phyloP scores from a whole-genome alignment of 2,113 vertebrate species.

The Junco hyemalis region DNA sequence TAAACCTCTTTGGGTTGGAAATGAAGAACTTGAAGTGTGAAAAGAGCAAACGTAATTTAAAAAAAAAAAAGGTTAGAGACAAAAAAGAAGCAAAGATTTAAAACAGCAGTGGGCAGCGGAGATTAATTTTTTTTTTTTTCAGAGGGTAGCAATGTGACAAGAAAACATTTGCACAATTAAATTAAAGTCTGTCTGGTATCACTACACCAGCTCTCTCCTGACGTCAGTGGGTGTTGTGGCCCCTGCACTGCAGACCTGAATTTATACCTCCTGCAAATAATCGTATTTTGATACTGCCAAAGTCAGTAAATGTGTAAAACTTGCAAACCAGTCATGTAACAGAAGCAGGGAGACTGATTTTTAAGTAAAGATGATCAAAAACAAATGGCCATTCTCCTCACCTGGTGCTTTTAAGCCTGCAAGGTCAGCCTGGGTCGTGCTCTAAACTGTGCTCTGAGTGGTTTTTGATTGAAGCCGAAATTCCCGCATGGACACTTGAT shows the following conservation, averaged over 20 bases:
- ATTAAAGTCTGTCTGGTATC: background rate
- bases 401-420: background rate
- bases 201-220: background rate
- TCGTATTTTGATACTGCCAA: background rate
- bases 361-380: background rate
- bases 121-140: background rate
- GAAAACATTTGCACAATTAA: background rate
- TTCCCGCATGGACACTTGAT: background rate
- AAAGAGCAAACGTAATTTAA: background rate
- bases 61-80: background rate
- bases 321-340: background rate
- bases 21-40: background rate
- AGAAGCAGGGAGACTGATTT: background rate
- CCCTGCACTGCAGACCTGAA: background rate
- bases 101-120: background rate
- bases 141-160: background rate
- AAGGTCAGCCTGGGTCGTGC: background rate
- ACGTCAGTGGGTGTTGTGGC: background rate
- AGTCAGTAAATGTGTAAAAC: background rate
- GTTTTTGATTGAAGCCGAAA: background rate
- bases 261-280: background rate
- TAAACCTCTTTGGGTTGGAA: background rate
- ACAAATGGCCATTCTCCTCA: background rate
- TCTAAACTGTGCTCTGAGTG: background rate
- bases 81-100: background rate